Evolutionary conservation across 1,140 invertebrate genomes (phyloP).

Genomic region (Palaemon carinicauda): DNA sequence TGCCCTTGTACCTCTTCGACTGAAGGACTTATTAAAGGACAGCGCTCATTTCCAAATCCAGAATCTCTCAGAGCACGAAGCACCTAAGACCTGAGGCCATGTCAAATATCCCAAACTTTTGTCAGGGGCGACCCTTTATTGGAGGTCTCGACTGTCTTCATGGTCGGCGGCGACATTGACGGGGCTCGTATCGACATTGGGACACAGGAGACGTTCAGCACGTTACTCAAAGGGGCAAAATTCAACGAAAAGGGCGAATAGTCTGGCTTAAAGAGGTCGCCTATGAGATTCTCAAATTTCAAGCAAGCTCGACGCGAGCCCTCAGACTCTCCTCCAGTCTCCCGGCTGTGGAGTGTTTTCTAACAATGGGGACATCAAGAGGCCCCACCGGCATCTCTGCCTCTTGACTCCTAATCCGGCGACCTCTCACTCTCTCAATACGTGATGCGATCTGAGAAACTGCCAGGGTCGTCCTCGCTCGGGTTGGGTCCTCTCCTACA

Average conservation of each 20-base stretch:
- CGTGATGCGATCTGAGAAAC: not conserved
- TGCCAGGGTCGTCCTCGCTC: not conserved
- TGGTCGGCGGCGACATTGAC: not conserved
- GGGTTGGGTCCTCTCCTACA: not conserved
- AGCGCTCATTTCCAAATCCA: constrained; percentile 7
- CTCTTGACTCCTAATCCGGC: constrained; percentile 18
- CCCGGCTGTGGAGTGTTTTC: not conserved
- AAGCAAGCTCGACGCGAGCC: not conserved
- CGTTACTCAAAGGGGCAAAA: not conserved
- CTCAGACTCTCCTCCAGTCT: constrained; percentile 3
- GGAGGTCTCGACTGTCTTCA: not conserved
- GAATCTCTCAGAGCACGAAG: constrained; percentile 15
- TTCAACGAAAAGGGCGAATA: not conserved
- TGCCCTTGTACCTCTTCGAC: not conserved
- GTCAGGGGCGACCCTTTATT: not conserved
- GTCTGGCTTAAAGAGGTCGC: not conserved
- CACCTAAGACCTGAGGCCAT: not conserved
- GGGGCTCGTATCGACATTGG: not conserved
- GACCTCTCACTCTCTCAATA: constrained; percentile 21
- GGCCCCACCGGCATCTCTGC: not conserved
- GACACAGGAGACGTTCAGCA: not conserved
- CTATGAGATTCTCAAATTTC: constrained; percentile 8
- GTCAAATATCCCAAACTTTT: not conserved
- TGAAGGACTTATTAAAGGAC: constrained; percentile 34
- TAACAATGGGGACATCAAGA: constrained; percentile 11